Evolutionary conservation across 2,888 invertebrate species (phyloP), one percentile per base, ranked within the genome.

Genomic region (Oegoconia quadripuncta): DNA sequence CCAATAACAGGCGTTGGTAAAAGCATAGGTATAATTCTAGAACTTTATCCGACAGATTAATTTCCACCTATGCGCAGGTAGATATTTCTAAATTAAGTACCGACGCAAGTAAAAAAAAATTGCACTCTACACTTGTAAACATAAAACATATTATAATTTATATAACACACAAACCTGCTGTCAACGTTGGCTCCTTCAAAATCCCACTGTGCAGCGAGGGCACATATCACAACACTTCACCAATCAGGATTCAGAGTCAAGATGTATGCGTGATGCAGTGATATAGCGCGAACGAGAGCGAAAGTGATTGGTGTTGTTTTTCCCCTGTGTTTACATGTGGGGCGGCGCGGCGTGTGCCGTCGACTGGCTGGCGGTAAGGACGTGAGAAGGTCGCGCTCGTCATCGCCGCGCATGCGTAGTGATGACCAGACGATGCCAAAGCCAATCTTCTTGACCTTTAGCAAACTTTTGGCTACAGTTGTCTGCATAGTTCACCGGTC

Each of bases 351-450:
- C 79, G 67, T 67, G 65, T 61, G 70, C 68, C 68, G 74, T 63
- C 71, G 67, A 82, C 84, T 81, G 67, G 37, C 53, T 9, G 55
- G 46, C 49, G 40, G 42, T 64, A 68, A 83, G 87, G 84, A 78
- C 87, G 78, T 72, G 65, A 55, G 72, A 84, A 86, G 86, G 86
- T 84, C 86, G n/a, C n/a, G 74, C 50, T 42, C 45, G 61, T 43
- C 55, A 45, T 43, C 55, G 45, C 53, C 53, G 77, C 86, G 86
- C 86, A 83, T 83, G 86, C 86, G 86, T 69, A 46, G 54, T 60
- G 46, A 42, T 48, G 43, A 42, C 52, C 56, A 59, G 47, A 50
- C 56, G 42, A 50, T 50, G 59, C 59, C 52, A 49, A 44, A 64
- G 65, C 64, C 69, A 75, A 72, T 56, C 59, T 59, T 51, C 50